Evolutionary conservation across 2,888 invertebrate genomes (phyloP).

Genomic region (Ectemnius continuus): DNA sequence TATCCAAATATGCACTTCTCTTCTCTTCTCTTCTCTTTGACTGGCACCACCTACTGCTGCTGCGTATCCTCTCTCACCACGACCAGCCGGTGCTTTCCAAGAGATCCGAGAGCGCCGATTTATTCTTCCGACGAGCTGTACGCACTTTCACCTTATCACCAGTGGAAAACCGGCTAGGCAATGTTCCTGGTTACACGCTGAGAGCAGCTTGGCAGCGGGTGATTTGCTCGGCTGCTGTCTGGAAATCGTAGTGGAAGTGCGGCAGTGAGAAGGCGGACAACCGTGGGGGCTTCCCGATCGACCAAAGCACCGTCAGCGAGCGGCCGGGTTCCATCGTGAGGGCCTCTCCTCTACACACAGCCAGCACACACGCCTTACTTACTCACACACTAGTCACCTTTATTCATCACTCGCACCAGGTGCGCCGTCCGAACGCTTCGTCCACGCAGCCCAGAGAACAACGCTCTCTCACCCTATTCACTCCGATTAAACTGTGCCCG

Average conservation of each 20-base stretch:
- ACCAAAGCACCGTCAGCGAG: conserved; percentile 39
- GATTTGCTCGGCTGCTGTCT: not conserved
- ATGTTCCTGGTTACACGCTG: not conserved
- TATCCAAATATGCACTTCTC: not conserved
- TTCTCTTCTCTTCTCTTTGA: no score
- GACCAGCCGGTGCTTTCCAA: not conserved
- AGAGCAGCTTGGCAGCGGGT: not conserved
- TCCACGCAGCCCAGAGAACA: conserved; percentile 1
- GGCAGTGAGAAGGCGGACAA: conserved; percentile 38
- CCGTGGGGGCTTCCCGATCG: conserved; percentile 51
- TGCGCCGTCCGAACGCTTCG: conserved; percentile 9
- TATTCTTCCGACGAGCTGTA: not conserved
- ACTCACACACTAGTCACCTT: conserved; percentile 14
- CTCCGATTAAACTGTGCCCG: not conserved
- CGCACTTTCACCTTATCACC: conserved; percentile 2
- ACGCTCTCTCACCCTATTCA: not conserved
- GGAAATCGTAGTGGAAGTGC: conserved; percentile 5
- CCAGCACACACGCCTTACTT: conserved; percentile 17
- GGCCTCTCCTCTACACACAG: conserved; percentile 16
- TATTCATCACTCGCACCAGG: conserved; percentile 33
- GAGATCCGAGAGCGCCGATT: not conserved
- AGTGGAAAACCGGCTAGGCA: not conserved
- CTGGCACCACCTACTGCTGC: no score
- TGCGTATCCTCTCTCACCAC: not conserved
- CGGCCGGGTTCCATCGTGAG: conserved; percentile 48